Evolutionary conservation across 2,113 vertebrate species (phyloP), one percentile per base, ranked within the genome.

Genomic region (Merops nubicus): DNA sequence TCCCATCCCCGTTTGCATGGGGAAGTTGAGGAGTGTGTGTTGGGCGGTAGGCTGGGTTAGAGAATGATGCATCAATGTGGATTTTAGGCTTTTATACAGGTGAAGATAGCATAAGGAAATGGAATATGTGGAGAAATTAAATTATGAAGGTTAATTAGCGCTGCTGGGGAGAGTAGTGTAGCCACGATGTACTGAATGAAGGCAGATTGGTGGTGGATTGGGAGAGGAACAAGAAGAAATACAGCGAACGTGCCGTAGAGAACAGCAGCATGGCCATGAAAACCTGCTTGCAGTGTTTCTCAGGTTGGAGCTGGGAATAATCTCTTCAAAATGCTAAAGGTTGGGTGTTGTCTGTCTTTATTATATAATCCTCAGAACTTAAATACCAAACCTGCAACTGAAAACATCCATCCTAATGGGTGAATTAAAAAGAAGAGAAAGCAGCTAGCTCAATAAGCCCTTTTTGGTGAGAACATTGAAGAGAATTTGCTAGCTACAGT

Each of bases 251-350:
- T 92, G 83, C 48, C 19, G 9, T 56, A 42, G 91, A 95, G 93
- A 88, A 81, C 75, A 95, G 19, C 73, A 96, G 51, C 83, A 95
- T 67, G 97, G 95, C 96, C 64, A 60, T 92, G 91, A 63, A 94
- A 42, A 33, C 75, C 85, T 95, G 83, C 78, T 84, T 80, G 75
- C 89, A 94, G 93, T 76, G 9, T 62, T 89, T 89, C 80, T 68
- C 70, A 68, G 95, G 96, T 59, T 95, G 91, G 79, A 88, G 91
- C 13, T 38, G 38, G 76, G 47, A 64, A 33, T 9, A 87, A 33
- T 74, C 47, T 57, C 84, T 95, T 77, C 88, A 43, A 38, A 86
- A 91, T 53, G 85, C 93, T 76, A 5, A 64, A 77, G 91, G 69
- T 63, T 89, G 76, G 84, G 42, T 88, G 53, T 51, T 79, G 53